These are phyloP conservation scores for Lipotes vexillifer DNA, from an alignment of 2,113 vertebrate genomes.

Conservation along the genomic window DNA sequence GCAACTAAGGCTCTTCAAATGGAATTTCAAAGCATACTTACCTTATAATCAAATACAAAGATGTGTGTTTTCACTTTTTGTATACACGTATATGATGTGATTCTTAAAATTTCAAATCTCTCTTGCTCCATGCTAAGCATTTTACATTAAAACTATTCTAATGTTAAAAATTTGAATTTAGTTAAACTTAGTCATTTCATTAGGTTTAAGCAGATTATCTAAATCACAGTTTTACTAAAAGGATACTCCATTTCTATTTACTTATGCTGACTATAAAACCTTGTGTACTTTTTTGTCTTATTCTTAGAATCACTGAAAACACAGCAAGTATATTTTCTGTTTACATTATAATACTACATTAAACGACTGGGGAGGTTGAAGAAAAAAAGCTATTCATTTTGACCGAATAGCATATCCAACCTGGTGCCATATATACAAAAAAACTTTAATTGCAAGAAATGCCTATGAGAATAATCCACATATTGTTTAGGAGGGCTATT, in stretches of 20 bases:
- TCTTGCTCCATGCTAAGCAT: neutral
- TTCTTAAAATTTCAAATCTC: conserved; percentile 21
- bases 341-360: neutral
- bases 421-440: neutral
- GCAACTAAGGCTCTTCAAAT: conserved; percentile 5
- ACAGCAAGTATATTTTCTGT: neutral
- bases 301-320: neutral
- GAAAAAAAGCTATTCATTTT: neutral
- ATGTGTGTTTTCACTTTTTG: neutral
- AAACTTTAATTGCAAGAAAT: conserved; percentile 12
- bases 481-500: neutral
- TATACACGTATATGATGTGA: neutral
- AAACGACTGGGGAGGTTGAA: neutral
- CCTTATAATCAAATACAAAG: conserved; percentile 9
- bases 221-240: conserved; percentile 9
- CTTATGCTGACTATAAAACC: neutral
- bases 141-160: neutral
- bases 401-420: neutral
- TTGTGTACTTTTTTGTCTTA: neutral
- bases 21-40: conserved; percentile 23
- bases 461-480: neutral
- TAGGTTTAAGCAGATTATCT: neutral
- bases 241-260: neutral
- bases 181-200: conserved; percentile 5
- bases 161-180: neutral